phyloP scores from a whole-genome alignment of 2,113 vertebrate species.

The Tragulus kanchil region DNA sequence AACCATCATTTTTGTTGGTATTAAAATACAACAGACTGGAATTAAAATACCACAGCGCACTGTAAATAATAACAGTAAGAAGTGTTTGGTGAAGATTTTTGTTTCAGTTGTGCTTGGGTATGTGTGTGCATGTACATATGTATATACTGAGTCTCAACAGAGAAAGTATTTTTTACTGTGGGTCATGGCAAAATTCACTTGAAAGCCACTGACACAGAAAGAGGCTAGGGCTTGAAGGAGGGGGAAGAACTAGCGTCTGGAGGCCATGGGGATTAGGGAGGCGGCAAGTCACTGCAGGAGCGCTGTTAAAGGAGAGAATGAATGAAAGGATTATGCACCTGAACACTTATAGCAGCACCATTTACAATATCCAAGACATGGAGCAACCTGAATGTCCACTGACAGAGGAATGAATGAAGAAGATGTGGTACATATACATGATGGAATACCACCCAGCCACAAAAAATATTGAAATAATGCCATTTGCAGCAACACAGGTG shows the following conservation, averaged over 20 bases:
- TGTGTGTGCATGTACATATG: fast-evolving
- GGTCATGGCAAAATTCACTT: not conserved
- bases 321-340: not conserved
- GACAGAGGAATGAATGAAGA: not conserved
- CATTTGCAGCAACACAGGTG: not conserved
- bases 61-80: not conserved
- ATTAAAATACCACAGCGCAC: not conserved
- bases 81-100: not conserved
- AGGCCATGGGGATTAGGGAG: not conserved
- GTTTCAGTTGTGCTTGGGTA: not conserved
- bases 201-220: not conserved
- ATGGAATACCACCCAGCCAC: not conserved
- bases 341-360: not conserved
- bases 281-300: not conserved
- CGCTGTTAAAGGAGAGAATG: not conserved
- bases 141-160: fast-evolving
- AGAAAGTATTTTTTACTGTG: not conserved
- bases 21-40: not conserved
- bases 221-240: not conserved
- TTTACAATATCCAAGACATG: not conserved
- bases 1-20: not conserved
- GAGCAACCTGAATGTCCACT: not conserved
- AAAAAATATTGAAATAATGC: not conserved
- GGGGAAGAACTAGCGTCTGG: not conserved
- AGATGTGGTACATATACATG: not conserved